phyloP scores from a whole-genome alignment of 2,888 invertebrate genomes.

The Poecilus cupreus region DNA sequence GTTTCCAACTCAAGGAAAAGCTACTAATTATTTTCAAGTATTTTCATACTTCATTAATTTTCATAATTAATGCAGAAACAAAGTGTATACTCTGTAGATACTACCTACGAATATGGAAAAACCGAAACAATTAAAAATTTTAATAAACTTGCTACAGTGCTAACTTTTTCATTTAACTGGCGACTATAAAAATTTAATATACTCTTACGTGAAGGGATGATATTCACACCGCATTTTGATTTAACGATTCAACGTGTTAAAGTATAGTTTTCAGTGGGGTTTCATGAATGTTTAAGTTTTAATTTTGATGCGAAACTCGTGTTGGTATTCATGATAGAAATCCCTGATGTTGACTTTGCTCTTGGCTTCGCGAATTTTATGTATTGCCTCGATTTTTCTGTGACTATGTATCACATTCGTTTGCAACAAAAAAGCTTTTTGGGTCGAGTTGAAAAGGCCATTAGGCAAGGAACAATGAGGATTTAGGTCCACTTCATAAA shows the following conservation, averaged over 20 bases:
- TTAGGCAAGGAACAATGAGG: neutral
- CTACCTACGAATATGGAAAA: too few relatives aligned
- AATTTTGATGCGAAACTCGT: neutral
- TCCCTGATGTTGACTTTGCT: neutral
- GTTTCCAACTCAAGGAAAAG: neutral
- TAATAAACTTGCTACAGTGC: neutral
- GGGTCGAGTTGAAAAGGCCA: neutral
- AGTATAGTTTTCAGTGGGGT: neutral
- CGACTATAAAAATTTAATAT: neutral
- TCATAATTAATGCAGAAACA: neutral
- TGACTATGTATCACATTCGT: neutral
- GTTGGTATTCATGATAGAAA: neutral
- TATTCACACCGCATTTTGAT: neutral
- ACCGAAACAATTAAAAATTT: neutral
- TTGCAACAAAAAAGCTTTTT: neutral
- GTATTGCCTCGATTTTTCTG: neutral
- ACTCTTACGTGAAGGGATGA: neutral
- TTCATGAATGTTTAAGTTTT: neutral
- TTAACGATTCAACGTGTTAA: neutral
- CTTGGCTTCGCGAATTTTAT: neutral
- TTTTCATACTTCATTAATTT: neutral
- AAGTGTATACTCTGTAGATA: too few relatives aligned
- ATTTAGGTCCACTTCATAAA: neutral
- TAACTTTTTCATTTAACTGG: neutral
- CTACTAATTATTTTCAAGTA: conserved; percentile 7